Conservation (phyloP, 2,113 vertebrate species). For the Pholis gunnellus region DNA sequence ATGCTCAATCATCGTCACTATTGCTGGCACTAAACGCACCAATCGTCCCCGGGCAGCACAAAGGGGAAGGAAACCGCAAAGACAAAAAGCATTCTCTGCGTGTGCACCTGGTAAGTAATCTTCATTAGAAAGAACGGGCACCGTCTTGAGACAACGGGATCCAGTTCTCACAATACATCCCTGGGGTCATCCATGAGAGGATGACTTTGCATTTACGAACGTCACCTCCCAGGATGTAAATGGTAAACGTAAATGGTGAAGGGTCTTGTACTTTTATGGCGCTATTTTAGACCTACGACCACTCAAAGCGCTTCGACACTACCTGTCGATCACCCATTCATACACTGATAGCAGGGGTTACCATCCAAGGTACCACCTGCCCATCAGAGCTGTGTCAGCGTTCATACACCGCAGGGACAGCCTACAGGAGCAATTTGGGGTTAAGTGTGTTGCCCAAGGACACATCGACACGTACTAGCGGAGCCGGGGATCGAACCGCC, state of each 20-base stretch:
- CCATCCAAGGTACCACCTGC: neutral
- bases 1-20: neutral
- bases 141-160: neutral
- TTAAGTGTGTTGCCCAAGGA: neutral
- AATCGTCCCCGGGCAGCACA: neutral
- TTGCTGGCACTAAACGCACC: too few species aligned
- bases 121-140: neutral
- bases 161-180: neutral
- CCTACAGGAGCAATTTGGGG: neutral
- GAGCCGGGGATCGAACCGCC: neutral
- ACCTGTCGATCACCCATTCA: neutral
- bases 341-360: neutral
- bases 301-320: neutral
- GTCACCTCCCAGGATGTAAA: neutral
- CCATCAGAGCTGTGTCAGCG: neutral
- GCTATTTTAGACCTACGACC: too few species aligned
- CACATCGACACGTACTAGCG: neutral
- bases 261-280: too few species aligned
- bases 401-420: neutral
- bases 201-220: neutral
- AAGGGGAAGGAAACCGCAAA: neutral
- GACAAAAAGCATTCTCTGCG: neutral
- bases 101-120: neutral
- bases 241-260: neutral
- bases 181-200: neutral